Percentiles rank a stretch among this genome's conserved stretches.
Conservation (phyloP, 2,113 vertebrate genomes). For the Menidia beryllina region DNA sequence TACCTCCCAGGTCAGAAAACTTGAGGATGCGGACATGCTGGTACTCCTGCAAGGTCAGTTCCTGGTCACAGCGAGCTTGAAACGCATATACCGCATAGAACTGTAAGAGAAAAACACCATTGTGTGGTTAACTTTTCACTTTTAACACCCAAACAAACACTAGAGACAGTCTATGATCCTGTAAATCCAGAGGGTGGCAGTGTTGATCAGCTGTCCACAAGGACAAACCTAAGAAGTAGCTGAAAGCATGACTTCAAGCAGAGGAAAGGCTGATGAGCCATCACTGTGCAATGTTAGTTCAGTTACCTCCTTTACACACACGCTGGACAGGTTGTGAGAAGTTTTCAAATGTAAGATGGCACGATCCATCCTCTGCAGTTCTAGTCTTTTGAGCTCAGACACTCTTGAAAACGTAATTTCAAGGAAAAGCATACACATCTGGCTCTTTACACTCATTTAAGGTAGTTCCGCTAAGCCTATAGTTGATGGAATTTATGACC, state of each 20-base stretch:
- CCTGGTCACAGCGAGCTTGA: conserved; percentile 91
- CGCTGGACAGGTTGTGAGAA: no score
- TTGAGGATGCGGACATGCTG: conserved; percentile 90
- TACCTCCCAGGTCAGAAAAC: conserved; percentile 93
- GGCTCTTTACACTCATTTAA: not conserved
- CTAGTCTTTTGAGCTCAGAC: not conserved
- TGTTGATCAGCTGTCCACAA: conserved; percentile 39
- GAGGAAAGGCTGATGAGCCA: no score
- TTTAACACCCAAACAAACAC: not conserved
- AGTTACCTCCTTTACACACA: no score
- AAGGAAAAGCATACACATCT: not conserved
- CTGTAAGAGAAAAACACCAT: conserved; percentile 65
- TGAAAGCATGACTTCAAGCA: no score
- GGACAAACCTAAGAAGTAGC: not conserved
- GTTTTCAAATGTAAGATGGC: no score
- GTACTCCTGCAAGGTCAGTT: conserved; percentile 93
- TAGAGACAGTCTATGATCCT: not conserved
- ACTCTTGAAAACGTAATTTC: not conserved
- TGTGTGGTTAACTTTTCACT: not conserved
- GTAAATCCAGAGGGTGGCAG: conserved; percentile 64
- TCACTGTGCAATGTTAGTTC: no score
- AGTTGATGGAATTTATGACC: no score
- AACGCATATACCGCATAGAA: conserved; percentile 97
- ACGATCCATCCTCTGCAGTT: no score
- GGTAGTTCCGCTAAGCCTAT: conserved; percentile 7